Percentiles rank a stretch among this genome's conserved stretches.
Conservation (phyloP, 2,797 vertebrate genomes). For the Manis crassicaudata region DNA sequence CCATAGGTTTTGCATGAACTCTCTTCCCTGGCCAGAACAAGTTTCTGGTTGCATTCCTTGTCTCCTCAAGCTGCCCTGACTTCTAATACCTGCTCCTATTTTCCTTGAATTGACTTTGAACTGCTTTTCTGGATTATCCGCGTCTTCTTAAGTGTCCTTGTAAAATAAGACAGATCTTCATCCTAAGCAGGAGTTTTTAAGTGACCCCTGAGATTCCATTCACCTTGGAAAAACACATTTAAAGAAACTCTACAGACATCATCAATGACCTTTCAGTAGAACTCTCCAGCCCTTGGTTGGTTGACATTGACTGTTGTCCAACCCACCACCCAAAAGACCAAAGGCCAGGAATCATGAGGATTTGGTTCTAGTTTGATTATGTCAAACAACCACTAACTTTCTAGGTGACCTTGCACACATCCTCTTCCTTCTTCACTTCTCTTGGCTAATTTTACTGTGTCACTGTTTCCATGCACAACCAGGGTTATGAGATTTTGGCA, state of each 20-base stretch:
- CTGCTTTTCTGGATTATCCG: background rate
- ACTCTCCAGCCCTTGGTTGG: accelerated
- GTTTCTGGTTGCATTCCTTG: background rate
- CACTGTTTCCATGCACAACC: background rate
- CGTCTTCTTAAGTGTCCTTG: too few relatives aligned
- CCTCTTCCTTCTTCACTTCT: background rate
- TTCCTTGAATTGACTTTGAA: background rate
- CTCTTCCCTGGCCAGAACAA: background rate
- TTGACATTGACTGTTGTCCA: accelerated
- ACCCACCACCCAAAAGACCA: background rate
- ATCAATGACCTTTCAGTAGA: background rate
- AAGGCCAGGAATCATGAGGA: background rate
- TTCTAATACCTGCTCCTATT: too few relatives aligned
- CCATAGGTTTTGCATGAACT: too few relatives aligned
- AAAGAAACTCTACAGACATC: too few relatives aligned
- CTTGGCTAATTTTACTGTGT: too few relatives aligned
- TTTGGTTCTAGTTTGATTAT: background rate
- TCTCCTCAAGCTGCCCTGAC: background rate
- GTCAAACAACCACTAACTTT: background rate
- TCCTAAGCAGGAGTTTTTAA: background rate
- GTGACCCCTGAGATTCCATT: background rate
- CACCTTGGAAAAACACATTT: background rate
- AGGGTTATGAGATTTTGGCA: accelerated
- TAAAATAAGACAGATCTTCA: background rate
- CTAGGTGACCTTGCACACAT: too few relatives aligned